phyloP scores from a whole-genome alignment of 2,888 invertebrate genomes.

The Eupithecia abbreviata region DNA sequence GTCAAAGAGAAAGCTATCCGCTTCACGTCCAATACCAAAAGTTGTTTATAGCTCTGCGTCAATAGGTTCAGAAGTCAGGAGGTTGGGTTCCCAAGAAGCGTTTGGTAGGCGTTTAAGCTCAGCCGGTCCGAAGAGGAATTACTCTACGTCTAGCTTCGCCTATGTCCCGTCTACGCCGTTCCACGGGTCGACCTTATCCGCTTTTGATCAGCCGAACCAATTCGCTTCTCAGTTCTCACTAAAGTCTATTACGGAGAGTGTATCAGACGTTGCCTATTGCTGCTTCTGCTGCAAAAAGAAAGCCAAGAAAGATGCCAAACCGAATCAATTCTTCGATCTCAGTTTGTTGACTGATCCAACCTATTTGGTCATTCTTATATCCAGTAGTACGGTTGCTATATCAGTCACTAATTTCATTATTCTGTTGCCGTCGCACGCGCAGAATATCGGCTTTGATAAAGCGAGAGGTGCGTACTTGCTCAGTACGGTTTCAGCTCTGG shows the following conservation, averaged over 20 bases:
- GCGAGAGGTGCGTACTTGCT: slow-evolving; percentile 88
- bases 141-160: slow-evolving; percentile 92
- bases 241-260: slow-evolving; percentile 86
- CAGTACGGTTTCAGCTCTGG: slow-evolving; percentile 91
- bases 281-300: slow-evolving; percentile 76
- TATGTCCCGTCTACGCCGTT: slow-evolving; percentile 91
- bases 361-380: slow-evolving; percentile 91
- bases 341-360: slow-evolving; percentile 89
- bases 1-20: slow-evolving; percentile 71
- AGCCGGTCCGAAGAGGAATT: slow-evolving; percentile 84
- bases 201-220: slow-evolving; percentile 89
- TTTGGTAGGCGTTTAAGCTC: slow-evolving; percentile 68
- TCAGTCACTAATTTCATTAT: slow-evolving; percentile 95
- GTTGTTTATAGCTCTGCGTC: slow-evolving; percentile 84
- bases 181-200: slow-evolving; percentile 92
- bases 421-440: slow-evolving; percentile 90
- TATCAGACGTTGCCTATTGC: slow-evolving; percentile 76
- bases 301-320: slow-evolving; percentile 59
- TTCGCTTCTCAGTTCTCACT: slow-evolving; percentile 91
- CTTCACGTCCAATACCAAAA: slow-evolving; percentile 66
- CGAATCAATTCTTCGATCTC: slow-evolving; percentile 89
- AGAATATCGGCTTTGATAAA: slow-evolving; percentile 88
- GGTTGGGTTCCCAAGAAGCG: slow-evolving; percentile 69
- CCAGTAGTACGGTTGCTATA: slow-evolving; percentile 93
- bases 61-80: slow-evolving; percentile 81